These are phyloP conservation scores for Epinotia bilunana DNA, from an alignment of 2,888 invertebrate species.

Conservation along the genomic window DNA sequence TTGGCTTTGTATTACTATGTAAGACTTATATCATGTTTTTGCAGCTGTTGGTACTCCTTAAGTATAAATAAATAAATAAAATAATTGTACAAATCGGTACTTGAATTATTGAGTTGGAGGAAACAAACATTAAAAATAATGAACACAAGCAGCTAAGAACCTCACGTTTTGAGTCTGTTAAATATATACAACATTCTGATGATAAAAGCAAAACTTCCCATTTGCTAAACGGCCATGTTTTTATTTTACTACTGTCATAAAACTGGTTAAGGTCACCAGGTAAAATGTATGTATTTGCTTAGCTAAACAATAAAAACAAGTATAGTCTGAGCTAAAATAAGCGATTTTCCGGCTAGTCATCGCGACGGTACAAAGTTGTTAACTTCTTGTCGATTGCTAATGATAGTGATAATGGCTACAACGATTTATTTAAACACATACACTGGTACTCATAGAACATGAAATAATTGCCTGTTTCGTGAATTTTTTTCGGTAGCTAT, in stretches of 20 bases:
- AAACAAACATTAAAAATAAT: background rate
- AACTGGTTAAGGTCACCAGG: background rate
- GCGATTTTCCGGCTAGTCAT: background rate
- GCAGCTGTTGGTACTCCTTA: too few relatives aligned
- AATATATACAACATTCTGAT: background rate
- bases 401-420: background rate
- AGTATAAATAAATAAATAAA: too few relatives aligned
- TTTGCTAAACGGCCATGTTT: background rate
- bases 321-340: background rate
- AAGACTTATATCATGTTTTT: too few relatives aligned
- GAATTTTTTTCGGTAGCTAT: too few relatives aligned
- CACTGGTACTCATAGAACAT: too few relatives aligned
- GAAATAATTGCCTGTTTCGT: too few relatives aligned
- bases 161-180: too few relatives aligned
- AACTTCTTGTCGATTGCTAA: background rate
- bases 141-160: too few relatives aligned
- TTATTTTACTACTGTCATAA: slow-evolving; percentile 1
- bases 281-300: background rate
- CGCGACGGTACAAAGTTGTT: slow-evolving; percentile 7
- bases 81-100: too few relatives aligned
- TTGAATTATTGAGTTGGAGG: too few relatives aligned
- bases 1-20: too few relatives aligned
- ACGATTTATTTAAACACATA: too few relatives aligned
- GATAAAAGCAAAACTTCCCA: background rate
- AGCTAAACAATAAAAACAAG: background rate